phyloP scores from a whole-genome alignment of 2,888 invertebrate species.

The Magallana nippona region DNA sequence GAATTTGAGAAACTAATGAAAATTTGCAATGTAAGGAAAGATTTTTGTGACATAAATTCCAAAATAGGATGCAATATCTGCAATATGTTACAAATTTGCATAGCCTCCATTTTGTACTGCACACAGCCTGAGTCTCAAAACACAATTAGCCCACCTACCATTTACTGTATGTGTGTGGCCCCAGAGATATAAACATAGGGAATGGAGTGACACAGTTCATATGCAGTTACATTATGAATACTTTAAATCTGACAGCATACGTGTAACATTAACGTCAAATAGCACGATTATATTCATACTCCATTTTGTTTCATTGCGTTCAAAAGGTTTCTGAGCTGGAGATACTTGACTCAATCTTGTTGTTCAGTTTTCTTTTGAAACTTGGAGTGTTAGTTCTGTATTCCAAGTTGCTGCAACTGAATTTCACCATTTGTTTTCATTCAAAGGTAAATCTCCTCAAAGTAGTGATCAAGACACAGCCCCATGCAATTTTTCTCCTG shows the following conservation, averaged over 20 bases:
- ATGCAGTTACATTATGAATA: conserved; percentile 27
- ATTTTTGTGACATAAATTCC: no score
- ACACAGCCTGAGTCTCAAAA: background rate
- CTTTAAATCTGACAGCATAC: conserved; percentile 10
- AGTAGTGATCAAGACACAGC: no score
- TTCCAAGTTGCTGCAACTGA: no score
- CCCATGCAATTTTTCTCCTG: no score
- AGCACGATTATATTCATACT: background rate
- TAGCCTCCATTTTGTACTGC: background rate
- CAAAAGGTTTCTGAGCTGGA: background rate
- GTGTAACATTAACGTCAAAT: conserved; percentile 17
- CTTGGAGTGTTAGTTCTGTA: background rate
- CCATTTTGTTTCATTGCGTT: background rate
- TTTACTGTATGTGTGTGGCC: conserved; percentile 23
- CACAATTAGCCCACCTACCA: conserved; percentile 20
- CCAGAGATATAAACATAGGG: background rate
- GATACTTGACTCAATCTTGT: no score
- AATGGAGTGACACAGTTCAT: background rate
- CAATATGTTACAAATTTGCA: background rate
- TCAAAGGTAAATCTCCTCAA: no score
- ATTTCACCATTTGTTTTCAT: no score
- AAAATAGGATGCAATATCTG: no score
- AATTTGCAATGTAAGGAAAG: no score
- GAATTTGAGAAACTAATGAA: no score
- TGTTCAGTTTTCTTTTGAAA: background rate